Evolutionary conservation across 2,888 invertebrate species (phyloP), one percentile per base, ranked within the genome.

Genomic region (Dascillus cervinus): DNA sequence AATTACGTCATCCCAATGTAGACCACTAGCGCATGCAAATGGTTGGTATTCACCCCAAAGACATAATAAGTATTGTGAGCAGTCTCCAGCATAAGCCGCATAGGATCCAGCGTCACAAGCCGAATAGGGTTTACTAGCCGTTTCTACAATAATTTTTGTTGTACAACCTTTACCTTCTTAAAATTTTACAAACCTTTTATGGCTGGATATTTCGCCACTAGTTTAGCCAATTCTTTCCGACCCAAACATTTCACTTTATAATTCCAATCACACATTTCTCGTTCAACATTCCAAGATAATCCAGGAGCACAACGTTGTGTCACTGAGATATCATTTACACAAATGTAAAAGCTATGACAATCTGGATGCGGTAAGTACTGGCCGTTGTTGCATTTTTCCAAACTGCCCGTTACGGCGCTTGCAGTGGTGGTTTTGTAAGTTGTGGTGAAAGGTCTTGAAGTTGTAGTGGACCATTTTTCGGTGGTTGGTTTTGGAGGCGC

Each of bases 1-100:
- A 49, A 57, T 64, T 65, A 79, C 79, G 55, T 72, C 70, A 57
- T 82, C 84, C 77, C 82, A 86, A 46, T 84, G 79, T 15, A 86
- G 64, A 8, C 82, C 82, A 4, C 75, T 70, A 21, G 77, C 73
- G 58, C 89, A 90, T 8, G 75, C 65, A 47, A 78, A 80, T 10
- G 75, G 71, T 55, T 84, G 77, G 35, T 77, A 79, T 50, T 79
- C 78, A 15, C 85, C 85, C 74, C 86, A 87, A 10, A 86, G 65
- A 48, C 90, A 90, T 40, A 82, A 78, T 38, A 79, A 69, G 55
- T 86, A 89, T 30, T 79, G 75, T 1, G 69, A 69, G 52, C 89
- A 89, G 50, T 87, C 80, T 0, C 72, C 72, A 0, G 80, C 77
- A 44, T 77, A 69, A 1, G 72, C 61, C 0, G 79, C 72, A 48